Evolutionary conservation across 2,797 vertebrate species (phyloP).

Genomic region (Onychomys torridus): DNA sequence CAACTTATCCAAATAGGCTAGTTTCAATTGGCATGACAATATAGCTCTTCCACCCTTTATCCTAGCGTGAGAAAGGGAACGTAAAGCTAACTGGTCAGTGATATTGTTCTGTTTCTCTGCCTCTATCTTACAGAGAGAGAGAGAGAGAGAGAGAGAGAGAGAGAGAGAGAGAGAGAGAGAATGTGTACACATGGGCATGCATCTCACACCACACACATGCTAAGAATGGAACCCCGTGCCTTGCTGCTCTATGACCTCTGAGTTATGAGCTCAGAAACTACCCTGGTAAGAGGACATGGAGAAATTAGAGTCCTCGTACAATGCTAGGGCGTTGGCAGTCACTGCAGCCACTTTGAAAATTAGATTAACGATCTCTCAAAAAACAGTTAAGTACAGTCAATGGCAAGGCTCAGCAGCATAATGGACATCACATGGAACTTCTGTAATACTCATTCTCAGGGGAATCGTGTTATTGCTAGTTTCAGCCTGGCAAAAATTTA

Average conservation of each 20-base stretch:
- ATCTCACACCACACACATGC: background rate
- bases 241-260: background rate
- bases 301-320: background rate
- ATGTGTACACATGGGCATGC: background rate
- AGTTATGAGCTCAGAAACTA: background rate
- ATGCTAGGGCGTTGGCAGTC: background rate
- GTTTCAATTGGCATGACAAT: background rate
- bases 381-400: background rate
- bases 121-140: background rate
- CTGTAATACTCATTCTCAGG: background rate
- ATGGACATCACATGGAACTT: background rate
- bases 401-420: background rate
- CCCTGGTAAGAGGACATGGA: background rate
- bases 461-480: background rate
- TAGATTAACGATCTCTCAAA: background rate
- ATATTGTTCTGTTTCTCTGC: background rate
- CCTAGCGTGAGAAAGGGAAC: background rate
- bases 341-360: conserved; percentile 21
- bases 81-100: background rate
- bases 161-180: background rate
- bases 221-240: background rate
- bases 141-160: background rate
- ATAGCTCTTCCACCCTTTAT: background rate
- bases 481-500: background rate
- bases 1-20: background rate